Percentiles rank a stretch among this genome's conserved stretches.
Evolutionary conservation across 1,140 invertebrate genomes (phyloP).

Genomic region (Drosophila aff.): DNA sequence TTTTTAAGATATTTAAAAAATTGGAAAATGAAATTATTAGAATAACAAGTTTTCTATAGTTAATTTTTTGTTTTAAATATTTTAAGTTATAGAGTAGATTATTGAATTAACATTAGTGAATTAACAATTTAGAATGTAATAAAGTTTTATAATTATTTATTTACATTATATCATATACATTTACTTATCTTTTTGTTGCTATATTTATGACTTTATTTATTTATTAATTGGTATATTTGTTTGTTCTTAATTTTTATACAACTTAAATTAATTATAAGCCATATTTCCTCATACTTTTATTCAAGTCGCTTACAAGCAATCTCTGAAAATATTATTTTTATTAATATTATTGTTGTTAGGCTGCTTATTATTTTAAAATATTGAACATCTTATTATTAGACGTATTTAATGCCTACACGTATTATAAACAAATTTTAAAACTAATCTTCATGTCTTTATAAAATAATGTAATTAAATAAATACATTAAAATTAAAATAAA

Average conservation of each 20-base stretch:
- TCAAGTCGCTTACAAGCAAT: not conserved
- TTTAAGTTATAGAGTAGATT: too few relatives aligned
- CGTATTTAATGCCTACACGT: not conserved
- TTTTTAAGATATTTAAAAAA: too few relatives aligned
- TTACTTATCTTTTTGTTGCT: too few relatives aligned
- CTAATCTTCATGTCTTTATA: not conserved
- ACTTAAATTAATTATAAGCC: too few relatives aligned
- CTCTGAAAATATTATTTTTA: not conserved
- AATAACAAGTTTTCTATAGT: not conserved
- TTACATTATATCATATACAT: too few relatives aligned
- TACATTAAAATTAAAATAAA: not conserved
- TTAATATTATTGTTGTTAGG: too few relatives aligned
- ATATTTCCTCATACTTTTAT: not conserved
- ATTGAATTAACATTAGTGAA: too few relatives aligned
- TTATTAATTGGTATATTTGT: too few relatives aligned
- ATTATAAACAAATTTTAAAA: not conserved
- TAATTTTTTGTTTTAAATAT: too few relatives aligned
- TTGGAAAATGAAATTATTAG: fast-evolving
- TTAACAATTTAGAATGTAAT: too few relatives aligned
- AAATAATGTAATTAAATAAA: not conserved
- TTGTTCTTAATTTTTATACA: not conserved
- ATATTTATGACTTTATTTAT: too few relatives aligned
- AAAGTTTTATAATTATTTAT: too few relatives aligned
- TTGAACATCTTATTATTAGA: not conserved
- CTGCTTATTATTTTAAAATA: not conserved